Evolutionary conservation across 2,888 invertebrate genomes (phyloP).

Genomic region (Electrophaes corylata): DNA sequence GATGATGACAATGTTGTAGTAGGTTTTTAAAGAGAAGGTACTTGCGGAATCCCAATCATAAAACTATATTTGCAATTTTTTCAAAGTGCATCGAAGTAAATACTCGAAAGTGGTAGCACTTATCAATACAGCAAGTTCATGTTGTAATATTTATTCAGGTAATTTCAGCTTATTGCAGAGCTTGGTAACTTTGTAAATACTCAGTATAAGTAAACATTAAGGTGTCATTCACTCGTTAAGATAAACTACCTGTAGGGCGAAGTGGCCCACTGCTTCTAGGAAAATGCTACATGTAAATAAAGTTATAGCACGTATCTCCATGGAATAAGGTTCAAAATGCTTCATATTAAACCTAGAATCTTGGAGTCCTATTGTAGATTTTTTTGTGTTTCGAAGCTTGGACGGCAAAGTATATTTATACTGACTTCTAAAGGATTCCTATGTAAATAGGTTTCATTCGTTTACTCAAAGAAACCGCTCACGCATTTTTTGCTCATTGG

Average conservation of each 20-base stretch:
- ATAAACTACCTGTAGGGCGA: slow-evolving; percentile 37
- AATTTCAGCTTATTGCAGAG: slow-evolving; percentile 36
- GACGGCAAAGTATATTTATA: slow-evolving; percentile 63
- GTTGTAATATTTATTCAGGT: slow-evolving; percentile 44
- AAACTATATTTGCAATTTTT: slow-evolving; percentile 36
- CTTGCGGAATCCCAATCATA: slow-evolving; percentile 16
- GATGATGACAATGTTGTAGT: no score
- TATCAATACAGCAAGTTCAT: slow-evolving; percentile 23
- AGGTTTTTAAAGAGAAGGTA: no score
- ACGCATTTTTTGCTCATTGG: slow-evolving; percentile 44
- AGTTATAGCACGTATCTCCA: slow-evolving; percentile 17
- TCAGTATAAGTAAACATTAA: slow-evolving; percentile 41
- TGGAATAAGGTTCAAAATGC: slow-evolving; percentile 27
- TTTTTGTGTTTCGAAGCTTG: slow-evolving; percentile 62
- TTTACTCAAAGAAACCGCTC: slow-evolving; percentile 58
- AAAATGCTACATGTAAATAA: slow-evolving; percentile 31
- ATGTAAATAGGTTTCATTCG: slow-evolving; percentile 62
- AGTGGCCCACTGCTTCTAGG: slow-evolving; percentile 36
- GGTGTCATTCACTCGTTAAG: slow-evolving; percentile 48
- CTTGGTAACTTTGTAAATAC: slow-evolving; percentile 42
- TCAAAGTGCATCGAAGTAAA: slow-evolving; percentile 34
- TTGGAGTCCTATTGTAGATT: slow-evolving; percentile 38
- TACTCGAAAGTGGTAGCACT: slow-evolving; percentile 33
- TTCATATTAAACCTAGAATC: slow-evolving; percentile 8
- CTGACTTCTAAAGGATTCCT: slow-evolving; percentile 66